Percentiles rank a stretch among this genome's conserved stretches.
Conservation (phyloP, 2,797 vertebrate genomes). For the Lindbergichthys nudifrons region DNA sequence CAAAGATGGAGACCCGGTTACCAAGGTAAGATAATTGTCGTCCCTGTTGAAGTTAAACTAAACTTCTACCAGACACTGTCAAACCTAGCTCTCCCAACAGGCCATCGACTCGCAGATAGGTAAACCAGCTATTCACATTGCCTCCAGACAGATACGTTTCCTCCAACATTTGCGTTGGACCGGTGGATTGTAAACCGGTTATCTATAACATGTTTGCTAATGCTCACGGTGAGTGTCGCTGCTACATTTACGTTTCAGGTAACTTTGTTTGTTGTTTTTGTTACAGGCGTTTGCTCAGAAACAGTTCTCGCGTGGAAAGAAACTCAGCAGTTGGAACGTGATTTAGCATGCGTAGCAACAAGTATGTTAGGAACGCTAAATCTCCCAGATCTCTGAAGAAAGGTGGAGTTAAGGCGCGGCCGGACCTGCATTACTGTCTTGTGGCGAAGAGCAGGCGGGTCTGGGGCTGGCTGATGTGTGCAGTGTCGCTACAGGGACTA, state of each 20-base stretch:
- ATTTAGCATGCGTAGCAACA: neutral
- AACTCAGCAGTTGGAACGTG: neutral
- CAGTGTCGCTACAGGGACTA: neutral
- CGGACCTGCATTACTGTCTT: neutral
- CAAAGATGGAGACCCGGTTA: conserved; percentile 80
- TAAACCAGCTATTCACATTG: neutral
- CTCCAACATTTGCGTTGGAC: accelerated
- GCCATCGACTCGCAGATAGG: conserved; percentile 18
- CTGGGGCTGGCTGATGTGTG: neutral
- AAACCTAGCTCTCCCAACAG: neutral
- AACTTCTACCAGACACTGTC: neutral
- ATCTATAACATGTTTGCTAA: accelerated
- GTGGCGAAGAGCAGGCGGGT: neutral
- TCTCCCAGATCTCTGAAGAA: neutral
- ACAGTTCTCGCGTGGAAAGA: neutral
- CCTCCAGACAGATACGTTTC: conserved; percentile 17
- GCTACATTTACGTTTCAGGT: too few relatives aligned
- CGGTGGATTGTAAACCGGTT: accelerated
- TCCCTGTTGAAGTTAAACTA: accelerated
- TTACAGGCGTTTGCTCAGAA: accelerated
- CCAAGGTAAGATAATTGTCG: conserved; percentile 68
- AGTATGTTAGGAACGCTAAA: neutral
- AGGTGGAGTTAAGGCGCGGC: conserved; percentile 32
- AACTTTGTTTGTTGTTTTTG: too few relatives aligned
- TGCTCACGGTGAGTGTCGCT: accelerated